Conservation (phyloP, 1,140 invertebrate species). For the Aethina tumida region DNA sequence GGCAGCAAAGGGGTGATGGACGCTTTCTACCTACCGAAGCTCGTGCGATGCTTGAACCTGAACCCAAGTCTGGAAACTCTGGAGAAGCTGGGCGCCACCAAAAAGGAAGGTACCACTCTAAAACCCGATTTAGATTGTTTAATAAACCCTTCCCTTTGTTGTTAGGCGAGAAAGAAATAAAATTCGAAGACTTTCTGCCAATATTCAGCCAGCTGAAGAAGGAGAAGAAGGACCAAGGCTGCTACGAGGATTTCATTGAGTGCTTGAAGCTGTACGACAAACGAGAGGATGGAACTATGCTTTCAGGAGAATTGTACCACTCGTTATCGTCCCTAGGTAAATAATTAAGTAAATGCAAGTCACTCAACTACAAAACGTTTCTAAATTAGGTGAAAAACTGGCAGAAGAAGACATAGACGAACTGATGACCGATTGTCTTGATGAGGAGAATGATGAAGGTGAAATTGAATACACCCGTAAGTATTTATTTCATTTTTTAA, state of each 20-base stretch:
- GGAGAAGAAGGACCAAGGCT: slow-evolving; percentile 56
- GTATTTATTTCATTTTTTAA: slow-evolving; percentile 34
- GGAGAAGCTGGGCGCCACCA: slow-evolving; percentile 23
- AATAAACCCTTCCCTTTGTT: background rate
- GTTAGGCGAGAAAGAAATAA: slow-evolving; percentile 53
- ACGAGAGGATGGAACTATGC: slow-evolving; percentile 63
- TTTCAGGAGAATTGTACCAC: slow-evolving; percentile 60
- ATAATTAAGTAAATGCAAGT: slow-evolving; percentile 10
- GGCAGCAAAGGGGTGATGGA: slow-evolving; percentile 23
- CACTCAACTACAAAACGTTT: background rate
- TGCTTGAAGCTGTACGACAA: slow-evolving; percentile 71
- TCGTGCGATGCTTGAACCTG: slow-evolving; percentile 21
- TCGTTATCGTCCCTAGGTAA: slow-evolving; percentile 58
- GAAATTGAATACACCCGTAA: slow-evolving; percentile 88
- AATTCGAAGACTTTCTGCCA: slow-evolving; percentile 63
- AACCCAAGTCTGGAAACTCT: slow-evolving; percentile 30
- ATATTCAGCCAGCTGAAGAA: slow-evolving; percentile 56
- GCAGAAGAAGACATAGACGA: slow-evolving; percentile 70
- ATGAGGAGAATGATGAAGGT: slow-evolving; percentile 87
- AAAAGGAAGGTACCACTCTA: slow-evolving; percentile 21
- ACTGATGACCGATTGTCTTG: slow-evolving; percentile 78
- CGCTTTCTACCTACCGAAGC: slow-evolving; percentile 18
- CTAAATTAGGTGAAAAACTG: slow-evolving; percentile 68
- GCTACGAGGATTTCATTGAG: slow-evolving; percentile 68
- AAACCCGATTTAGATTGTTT: background rate